phyloP scores from a whole-genome alignment of 2,113 vertebrate genomes.

The Reinhardtius hippoglossoides region DNA sequence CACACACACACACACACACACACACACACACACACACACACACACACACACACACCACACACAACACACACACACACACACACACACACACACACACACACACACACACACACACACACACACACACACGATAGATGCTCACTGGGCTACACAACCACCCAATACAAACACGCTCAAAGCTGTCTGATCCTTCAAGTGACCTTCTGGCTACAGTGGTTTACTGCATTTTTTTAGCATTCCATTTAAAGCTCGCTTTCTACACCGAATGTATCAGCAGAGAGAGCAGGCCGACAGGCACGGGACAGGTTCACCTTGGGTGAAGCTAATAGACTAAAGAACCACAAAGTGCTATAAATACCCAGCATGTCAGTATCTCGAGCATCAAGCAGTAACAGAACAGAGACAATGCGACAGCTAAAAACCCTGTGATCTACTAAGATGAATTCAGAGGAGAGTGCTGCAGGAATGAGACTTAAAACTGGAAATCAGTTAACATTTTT shows the following conservation, averaged over 20 bases:
- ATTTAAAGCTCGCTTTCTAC: slow-evolving; percentile 40
- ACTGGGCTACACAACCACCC: slow-evolving; percentile 12
- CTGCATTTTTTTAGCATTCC: slow-evolving; percentile 46
- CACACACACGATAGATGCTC: slow-evolving; percentile 18
- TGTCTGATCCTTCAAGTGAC: slow-evolving; percentile 52
- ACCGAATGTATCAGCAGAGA: slow-evolving; percentile 28
- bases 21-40: neutral
- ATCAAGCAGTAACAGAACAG: slow-evolving; percentile 63
- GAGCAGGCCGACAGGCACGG: slow-evolving; percentile 30
- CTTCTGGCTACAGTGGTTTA: slow-evolving; percentile 35
- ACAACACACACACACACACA: neutral
- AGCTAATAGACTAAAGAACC: slow-evolving; percentile 60
- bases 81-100: no score
- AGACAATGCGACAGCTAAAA: slow-evolving; percentile 53
- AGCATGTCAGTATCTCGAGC: slow-evolving; percentile 68
- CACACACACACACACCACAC: neutral
- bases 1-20: no score
- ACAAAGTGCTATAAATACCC: slow-evolving; percentile 75
- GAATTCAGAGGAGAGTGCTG: slow-evolving; percentile 22
- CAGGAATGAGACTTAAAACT: neutral
- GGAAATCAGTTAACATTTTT: neutral
- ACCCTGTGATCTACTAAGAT: slow-evolving; percentile 41
- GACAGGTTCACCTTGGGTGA: slow-evolving; percentile 68
- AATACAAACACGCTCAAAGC: slow-evolving; percentile 23
- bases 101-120: no score